phyloP scores from a whole-genome alignment of 2,888 invertebrate species.

The Azorinus chamasolen region DNA sequence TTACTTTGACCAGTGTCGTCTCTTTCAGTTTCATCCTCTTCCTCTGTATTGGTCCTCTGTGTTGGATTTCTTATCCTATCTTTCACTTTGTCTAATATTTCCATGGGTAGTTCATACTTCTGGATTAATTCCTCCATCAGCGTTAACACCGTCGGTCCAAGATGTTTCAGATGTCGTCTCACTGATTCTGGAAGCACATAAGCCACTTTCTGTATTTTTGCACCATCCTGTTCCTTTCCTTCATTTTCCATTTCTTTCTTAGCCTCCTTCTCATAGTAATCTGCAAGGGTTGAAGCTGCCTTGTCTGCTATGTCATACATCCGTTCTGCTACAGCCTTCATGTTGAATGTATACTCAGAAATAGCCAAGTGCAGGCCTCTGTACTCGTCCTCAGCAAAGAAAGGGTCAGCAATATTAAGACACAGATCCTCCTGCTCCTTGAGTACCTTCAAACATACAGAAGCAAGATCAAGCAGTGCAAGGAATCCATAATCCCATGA shows the following conservation, averaged over 20 bases:
- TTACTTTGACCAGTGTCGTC: too few species aligned
- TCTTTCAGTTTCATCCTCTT: background rate
- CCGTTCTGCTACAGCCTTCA: constrained; percentile 30
- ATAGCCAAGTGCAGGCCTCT: constrained; percentile 27
- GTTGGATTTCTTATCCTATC: constrained; percentile 10
- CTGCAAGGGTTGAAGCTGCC: background rate
- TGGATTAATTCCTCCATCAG: constrained; percentile 25
- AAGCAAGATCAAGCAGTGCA: background rate
- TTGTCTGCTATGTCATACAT: constrained; percentile 31
- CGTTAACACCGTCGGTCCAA: constrained; percentile 16
- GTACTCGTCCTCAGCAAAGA: constrained; percentile 61
- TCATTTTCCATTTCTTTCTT: background rate
- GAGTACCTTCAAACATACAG: constrained; percentile 38
- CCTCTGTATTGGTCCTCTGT: background rate
- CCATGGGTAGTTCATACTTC: constrained; percentile 30
- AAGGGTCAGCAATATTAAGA: constrained; percentile 56
- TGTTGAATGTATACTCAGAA: constrained; percentile 44
- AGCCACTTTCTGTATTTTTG: too few species aligned
- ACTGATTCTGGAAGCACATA: constrained; percentile 6
- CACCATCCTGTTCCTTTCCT: background rate
- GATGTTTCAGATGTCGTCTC: constrained; percentile 9
- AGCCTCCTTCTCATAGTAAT: background rate
- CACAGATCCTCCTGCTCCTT: constrained; percentile 55
- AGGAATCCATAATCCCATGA: too few species aligned
- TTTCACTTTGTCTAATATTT: constrained; percentile 26